Percentiles rank a stretch among this genome's conserved stretches.
Conservation (phyloP, 2,888 invertebrate genomes). For the Endomychus coccineus region DNA sequence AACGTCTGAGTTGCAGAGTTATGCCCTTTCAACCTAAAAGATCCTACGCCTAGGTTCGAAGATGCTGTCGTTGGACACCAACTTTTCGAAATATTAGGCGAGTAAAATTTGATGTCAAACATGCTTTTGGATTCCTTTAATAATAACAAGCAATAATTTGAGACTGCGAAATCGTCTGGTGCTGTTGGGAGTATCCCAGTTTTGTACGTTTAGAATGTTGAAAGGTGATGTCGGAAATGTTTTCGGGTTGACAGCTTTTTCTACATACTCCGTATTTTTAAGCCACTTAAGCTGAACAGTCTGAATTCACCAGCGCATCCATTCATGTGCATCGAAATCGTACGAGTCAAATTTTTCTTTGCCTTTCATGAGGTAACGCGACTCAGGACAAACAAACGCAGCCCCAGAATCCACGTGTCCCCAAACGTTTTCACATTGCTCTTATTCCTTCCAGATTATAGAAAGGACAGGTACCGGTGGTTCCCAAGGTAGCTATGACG, state of each 20-base stretch:
- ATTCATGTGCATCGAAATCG: constrained; percentile 94
- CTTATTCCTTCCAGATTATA: constrained; percentile 82
- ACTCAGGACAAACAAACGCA: constrained; percentile 89
- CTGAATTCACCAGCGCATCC: constrained; percentile 91
- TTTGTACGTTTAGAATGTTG: constrained; percentile 56
- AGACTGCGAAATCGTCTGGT: constrained; percentile 82
- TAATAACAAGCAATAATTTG: constrained; percentile 89
- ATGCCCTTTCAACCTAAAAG: constrained; percentile 75
- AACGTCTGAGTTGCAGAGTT: constrained; percentile 68
- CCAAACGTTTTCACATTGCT: constrained; percentile 67
- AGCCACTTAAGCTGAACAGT: constrained; percentile 94
- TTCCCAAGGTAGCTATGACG: constrained; percentile 68
- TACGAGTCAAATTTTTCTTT: constrained; percentile 80
- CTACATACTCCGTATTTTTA: constrained; percentile 69
- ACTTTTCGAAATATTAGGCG: constrained; percentile 69
- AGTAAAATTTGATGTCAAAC: constrained; percentile 68
- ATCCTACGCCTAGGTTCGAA: constrained; percentile 76
- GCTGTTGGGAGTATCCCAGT: constrained; percentile 83
- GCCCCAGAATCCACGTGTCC: constrained; percentile 91
- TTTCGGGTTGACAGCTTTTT: constrained; percentile 61
- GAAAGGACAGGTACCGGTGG: constrained; percentile 74
- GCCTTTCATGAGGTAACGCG: constrained; percentile 68
- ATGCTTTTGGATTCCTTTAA: constrained; percentile 67
- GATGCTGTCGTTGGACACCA: constrained; percentile 61
- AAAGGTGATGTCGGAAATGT: constrained; percentile 49